phyloP scores from a whole-genome alignment of 1,140 invertebrate genomes.

The Calephelis nemesis region DNA sequence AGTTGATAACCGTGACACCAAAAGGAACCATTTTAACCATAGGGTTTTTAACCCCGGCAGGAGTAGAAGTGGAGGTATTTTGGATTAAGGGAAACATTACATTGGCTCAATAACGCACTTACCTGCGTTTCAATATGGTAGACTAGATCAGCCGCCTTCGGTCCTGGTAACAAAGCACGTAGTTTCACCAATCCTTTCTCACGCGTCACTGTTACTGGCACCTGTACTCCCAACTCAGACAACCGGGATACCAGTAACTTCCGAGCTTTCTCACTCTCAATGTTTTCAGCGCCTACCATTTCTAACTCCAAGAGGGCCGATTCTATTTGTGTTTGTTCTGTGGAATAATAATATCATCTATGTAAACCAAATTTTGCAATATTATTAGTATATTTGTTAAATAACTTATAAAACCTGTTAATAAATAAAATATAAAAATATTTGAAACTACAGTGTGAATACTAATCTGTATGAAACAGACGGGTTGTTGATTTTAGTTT shows the following conservation, averaged over 20 bases:
- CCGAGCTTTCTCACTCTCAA: conserved; percentile 42
- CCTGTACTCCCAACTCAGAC: conserved; percentile 48
- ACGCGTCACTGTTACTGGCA: conserved; percentile 44
- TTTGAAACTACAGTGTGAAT: too few relatives aligned
- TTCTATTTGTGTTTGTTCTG: conserved; percentile 66
- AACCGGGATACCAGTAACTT: conserved; percentile 40
- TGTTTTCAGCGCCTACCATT: conserved; percentile 46
- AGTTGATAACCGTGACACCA: too few relatives aligned
- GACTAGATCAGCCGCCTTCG: conserved; percentile 56
- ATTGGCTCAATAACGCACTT: background rate
- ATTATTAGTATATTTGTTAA: too few relatives aligned
- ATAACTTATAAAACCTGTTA: too few relatives aligned
- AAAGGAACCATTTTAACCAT: too few relatives aligned
- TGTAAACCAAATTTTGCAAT: too few relatives aligned
- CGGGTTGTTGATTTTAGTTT: too few relatives aligned
- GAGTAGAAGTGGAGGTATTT: too few relatives aligned
- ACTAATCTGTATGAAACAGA: too few relatives aligned
- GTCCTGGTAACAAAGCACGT: conserved; percentile 44
- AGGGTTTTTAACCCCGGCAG: too few relatives aligned
- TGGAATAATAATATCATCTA: conserved; percentile 19
- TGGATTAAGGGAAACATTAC: too few relatives aligned
- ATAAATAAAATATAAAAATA: too few relatives aligned
- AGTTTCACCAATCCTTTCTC: conserved; percentile 44
- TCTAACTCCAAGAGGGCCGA: conserved; percentile 64
- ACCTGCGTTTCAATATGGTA: conserved; percentile 65